phyloP scores from a whole-genome alignment of 2,888 invertebrate genomes.

The Drosophila rellima region DNA sequence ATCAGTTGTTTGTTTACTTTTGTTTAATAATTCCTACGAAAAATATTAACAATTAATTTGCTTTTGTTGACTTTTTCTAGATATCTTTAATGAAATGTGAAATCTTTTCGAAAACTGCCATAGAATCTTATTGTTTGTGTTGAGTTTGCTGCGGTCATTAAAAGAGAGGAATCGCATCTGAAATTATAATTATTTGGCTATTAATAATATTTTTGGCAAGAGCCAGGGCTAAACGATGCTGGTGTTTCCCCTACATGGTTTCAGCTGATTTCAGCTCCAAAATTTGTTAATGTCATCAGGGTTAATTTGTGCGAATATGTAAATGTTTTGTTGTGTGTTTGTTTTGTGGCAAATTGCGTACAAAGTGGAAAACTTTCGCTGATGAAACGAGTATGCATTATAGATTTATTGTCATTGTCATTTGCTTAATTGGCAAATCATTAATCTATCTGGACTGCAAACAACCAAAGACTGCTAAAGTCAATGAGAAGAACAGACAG shows the following conservation, averaged over 20 bases:
- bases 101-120: slow-evolving; percentile 1
- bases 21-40: neutral
- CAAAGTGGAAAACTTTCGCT: slow-evolving; percentile 46
- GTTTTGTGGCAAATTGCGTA: slow-evolving; percentile 10
- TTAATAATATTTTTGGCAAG: slow-evolving; percentile 23
- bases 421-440: slow-evolving; percentile 67
- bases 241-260: slow-evolving; percentile 24
- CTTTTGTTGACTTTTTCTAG: neutral
- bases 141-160: neutral
- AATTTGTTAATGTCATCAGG: slow-evolving; percentile 35
- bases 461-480: slow-evolving; percentile 15
- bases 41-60: neutral
- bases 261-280: slow-evolving; percentile 4
- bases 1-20: neutral
- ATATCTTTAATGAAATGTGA: neutral
- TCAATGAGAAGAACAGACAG: neutral
- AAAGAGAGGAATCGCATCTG: neutral
- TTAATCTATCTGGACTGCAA: slow-evolving; percentile 57
- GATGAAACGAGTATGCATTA: slow-evolving; percentile 37
- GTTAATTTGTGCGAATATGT: slow-evolving; percentile 28
- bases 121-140: slow-evolving; percentile 4
- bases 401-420: slow-evolving; percentile 56
- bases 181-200: slow-evolving; percentile 28
- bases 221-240: neutral
- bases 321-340: slow-evolving; percentile 19